Percentiles rank a stretch among this genome's conserved stretches.
These are phyloP conservation scores for Hyles lineata DNA, from an alignment of 2,888 invertebrate genomes.

Conservation along the genomic window DNA sequence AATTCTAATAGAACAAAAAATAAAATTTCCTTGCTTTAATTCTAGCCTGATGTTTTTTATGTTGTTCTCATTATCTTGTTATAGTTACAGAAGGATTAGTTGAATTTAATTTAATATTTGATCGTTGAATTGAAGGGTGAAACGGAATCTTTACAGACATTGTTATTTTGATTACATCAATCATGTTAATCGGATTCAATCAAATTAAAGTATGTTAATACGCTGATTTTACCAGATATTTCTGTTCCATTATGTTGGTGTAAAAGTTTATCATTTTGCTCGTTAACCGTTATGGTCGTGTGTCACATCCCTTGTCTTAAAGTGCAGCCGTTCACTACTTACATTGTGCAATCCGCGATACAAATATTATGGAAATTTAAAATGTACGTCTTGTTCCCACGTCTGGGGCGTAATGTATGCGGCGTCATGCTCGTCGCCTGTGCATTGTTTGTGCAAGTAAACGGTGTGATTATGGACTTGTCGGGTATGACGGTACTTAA, in stretches of 20 bases:
- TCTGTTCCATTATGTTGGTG: background rate
- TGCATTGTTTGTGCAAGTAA: slow-evolving; percentile 50
- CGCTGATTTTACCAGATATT: background rate
- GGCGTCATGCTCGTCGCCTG: slow-evolving; percentile 58
- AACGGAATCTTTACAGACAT: too few species aligned
- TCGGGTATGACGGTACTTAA: too few species aligned
- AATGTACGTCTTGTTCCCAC: slow-evolving; percentile 71
- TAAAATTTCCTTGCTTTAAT: too few species aligned
- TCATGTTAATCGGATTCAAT: too few species aligned
- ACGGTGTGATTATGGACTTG: slow-evolving; percentile 25
- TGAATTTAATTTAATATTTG: too few species aligned
- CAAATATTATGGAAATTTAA: slow-evolving; percentile 78
- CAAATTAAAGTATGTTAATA: too few species aligned
- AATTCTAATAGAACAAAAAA: too few species aligned
- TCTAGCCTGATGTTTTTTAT: too few species aligned
- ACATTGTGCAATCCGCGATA: slow-evolving; percentile 66
- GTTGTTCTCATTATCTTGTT: too few species aligned
- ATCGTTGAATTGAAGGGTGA: too few species aligned
- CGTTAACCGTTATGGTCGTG: slow-evolving; percentile 26
- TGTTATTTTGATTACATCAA: too few species aligned
- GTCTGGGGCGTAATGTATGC: slow-evolving; percentile 68
- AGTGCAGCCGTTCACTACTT: slow-evolving; percentile 43
- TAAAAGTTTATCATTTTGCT: background rate
- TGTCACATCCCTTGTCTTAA: slow-evolving; percentile 36
- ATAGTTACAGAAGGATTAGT: too few species aligned